Evolutionary conservation across 1,140 invertebrate genomes (phyloP).

Genomic region (Oedothorax gibbosus): DNA sequence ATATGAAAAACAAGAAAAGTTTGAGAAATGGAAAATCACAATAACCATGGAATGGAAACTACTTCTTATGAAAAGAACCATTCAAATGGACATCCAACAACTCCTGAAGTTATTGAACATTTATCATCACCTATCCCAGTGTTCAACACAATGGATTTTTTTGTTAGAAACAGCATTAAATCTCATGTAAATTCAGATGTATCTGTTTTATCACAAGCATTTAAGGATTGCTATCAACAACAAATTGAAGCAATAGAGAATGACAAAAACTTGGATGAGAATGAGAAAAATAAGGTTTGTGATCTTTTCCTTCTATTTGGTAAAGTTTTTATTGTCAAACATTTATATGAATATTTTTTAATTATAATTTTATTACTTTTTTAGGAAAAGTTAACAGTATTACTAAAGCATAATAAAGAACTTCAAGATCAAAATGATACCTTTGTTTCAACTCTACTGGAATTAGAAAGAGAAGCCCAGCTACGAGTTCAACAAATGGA

Average conservation of each 20-base stretch:
- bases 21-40: constrained; percentile 8
- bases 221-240: constrained; percentile 34
- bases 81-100: constrained; percentile 14
- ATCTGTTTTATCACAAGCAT: constrained; percentile 9
- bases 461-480: constrained; percentile 56
- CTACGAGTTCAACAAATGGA: constrained; percentile 59
- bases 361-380: constrained; percentile 1
- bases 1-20: neutral
- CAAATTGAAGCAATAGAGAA: constrained; percentile 34
- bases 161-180: too few species aligned
- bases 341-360: neutral
- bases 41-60: neutral
- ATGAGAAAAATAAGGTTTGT: constrained; percentile 24
- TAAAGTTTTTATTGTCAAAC: neutral
- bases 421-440: constrained; percentile 58
- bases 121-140: too few species aligned
- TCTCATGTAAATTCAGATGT: constrained; percentile 18
- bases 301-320: neutral
- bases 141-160: too few species aligned
- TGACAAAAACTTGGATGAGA: constrained; percentile 7
- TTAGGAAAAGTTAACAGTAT: constrained; percentile 48
- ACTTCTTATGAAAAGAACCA: constrained; percentile 1
- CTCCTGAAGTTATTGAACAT: neutral
- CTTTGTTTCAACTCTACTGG: constrained; percentile 39
- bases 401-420: constrained; percentile 32